Evolutionary conservation across 2,113 vertebrate genomes (phyloP).

Genomic region (Mobula hypostoma): DNA sequence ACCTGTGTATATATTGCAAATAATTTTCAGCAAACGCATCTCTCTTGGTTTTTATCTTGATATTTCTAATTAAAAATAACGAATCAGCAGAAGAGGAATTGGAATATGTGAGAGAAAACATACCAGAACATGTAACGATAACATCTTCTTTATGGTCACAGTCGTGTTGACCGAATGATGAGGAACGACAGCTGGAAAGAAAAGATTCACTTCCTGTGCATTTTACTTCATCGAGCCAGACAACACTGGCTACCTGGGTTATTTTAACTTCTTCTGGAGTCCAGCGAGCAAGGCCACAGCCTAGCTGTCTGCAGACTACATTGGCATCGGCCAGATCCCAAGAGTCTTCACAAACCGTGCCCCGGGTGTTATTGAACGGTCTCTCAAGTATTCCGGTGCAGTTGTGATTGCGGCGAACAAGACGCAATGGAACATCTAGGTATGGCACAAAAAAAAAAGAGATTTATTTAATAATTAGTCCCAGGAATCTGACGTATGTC

Average conservation of each 20-base stretch:
- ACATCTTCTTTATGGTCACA: too few species aligned
- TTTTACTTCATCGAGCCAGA: background rate
- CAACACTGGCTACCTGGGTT: background rate
- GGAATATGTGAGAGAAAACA: too few species aligned
- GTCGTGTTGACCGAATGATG: too few species aligned
- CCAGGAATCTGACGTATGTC: too few species aligned
- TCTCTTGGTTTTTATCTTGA: too few species aligned
- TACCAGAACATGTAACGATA: too few species aligned
- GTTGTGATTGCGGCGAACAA: conserved; percentile 7
- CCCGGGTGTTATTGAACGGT: conserved; percentile 43
- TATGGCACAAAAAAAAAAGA: background rate
- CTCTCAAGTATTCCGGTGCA: conserved; percentile 60
- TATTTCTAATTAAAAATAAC: too few species aligned
- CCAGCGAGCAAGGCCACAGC: background rate
- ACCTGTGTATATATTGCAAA: too few species aligned
- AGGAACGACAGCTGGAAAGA: background rate
- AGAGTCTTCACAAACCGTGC: background rate
- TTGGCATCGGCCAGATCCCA: background rate
- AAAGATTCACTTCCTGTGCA: conserved; percentile 6
- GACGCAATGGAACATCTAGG: background rate
- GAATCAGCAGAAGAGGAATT: too few species aligned
- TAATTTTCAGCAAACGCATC: too few species aligned
- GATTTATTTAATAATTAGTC: background rate
- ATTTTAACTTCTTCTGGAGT: background rate
- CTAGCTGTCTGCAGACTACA: conserved; percentile 5